Percentiles rank a stretch among this genome's conserved stretches.
These are phyloP conservation scores for Dicyrtoma fusca DNA, from an alignment of 2,888 invertebrate species.

Conservation along the genomic window DNA sequence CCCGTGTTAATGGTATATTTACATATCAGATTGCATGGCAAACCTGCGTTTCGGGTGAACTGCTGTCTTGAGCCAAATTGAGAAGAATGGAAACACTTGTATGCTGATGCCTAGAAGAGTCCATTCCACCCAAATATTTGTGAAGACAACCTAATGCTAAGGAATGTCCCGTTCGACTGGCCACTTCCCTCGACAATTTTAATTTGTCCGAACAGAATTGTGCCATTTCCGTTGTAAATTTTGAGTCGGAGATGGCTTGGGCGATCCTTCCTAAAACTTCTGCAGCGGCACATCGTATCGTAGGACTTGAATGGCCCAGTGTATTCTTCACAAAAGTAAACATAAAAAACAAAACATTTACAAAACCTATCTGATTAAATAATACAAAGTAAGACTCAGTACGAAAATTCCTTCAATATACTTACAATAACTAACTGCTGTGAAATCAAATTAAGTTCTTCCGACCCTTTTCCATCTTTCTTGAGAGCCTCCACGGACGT, in stretches of 20 bases:
- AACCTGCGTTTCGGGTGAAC: slow-evolving; percentile 92
- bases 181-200: slow-evolving; percentile 83
- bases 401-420: not conserved
- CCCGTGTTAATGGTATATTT: too few relatives aligned
- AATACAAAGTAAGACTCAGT: too few relatives aligned
- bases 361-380: too few relatives aligned
- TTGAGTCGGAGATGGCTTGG: slow-evolving; percentile 82
- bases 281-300: slow-evolving; percentile 88
- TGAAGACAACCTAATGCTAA: slow-evolving; percentile 95
- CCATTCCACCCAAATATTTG: slow-evolving; percentile 93
- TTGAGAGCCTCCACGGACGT: slow-evolving; percentile 85
- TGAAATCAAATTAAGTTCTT: slow-evolving; percentile 58
- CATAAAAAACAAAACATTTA: slow-evolving; percentile 14
- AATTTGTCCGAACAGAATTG: slow-evolving; percentile 86
- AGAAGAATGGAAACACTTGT: slow-evolving; percentile 92
- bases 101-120: slow-evolving; percentile 90
- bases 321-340: slow-evolving; percentile 60
- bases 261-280: slow-evolving; percentile 93
- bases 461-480: slow-evolving; percentile 63
- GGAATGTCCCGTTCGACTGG: slow-evolving; percentile 79
- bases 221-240: slow-evolving; percentile 85
- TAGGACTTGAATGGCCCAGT: slow-evolving; percentile 62
- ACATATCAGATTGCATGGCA: not conserved
- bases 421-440: slow-evolving; percentile 52
- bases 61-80: slow-evolving; percentile 90